Conservation (phyloP, 2,797 vertebrate genomes). For the Steatocranus sp. region DNA sequence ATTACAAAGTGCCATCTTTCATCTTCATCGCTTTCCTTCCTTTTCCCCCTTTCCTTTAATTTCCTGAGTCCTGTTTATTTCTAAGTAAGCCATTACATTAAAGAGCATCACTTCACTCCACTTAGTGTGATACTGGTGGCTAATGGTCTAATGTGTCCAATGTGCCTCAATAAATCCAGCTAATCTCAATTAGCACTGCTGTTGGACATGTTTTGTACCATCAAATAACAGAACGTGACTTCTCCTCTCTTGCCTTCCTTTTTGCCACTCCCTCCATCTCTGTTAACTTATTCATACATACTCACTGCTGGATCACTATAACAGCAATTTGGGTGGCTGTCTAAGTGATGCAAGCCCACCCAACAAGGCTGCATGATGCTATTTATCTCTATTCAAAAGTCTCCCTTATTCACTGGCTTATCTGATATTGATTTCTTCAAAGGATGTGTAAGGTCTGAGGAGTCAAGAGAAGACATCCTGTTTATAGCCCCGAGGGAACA, state of each 20-base stretch:
- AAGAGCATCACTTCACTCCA: slow-evolving; percentile 12
- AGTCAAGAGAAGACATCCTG: slow-evolving; percentile 1
- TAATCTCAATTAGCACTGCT: slow-evolving; percentile 17
- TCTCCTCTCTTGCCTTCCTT: neutral
- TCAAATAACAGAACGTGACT: neutral
- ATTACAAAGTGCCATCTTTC: slow-evolving; percentile 28
- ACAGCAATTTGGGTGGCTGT: neutral
- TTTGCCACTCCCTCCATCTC: neutral
- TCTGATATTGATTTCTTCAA: slow-evolving; percentile 21
- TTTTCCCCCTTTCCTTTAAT: slow-evolving; percentile 4
- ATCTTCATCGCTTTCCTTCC: slow-evolving; percentile 9
- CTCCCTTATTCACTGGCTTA: neutral
- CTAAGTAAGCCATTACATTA: slow-evolving; percentile 14
- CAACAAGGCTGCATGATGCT: neutral
- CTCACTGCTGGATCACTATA: neutral
- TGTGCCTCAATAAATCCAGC: slow-evolving; percentile 7
- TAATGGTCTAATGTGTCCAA: slow-evolving; percentile 31
- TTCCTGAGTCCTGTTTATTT: slow-evolving; percentile 12
- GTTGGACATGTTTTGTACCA: neutral
- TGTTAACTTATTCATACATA: neutral
- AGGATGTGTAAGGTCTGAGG: slow-evolving; percentile 17
- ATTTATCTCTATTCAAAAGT: neutral
- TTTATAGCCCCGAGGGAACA: slow-evolving; percentile 4
- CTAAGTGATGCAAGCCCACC: neutral
- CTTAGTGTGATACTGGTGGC: slow-evolving; percentile 2